Evolutionary conservation across 2,888 invertebrate genomes (phyloP), one percentile per base, ranked within the genome.

Genomic region (Heteromyza rotundicornis): DNA sequence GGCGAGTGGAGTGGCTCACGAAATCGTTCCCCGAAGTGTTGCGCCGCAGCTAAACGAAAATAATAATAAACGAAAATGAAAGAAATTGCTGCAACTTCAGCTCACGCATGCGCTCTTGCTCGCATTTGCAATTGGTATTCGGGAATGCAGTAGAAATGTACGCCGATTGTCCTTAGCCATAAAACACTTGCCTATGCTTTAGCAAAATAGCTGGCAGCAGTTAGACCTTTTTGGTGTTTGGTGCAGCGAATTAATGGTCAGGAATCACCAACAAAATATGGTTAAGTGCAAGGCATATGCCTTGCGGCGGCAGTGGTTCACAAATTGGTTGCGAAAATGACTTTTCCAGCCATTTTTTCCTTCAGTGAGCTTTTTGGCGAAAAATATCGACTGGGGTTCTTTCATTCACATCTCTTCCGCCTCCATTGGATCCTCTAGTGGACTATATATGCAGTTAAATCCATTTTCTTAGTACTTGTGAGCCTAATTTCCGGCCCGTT

Each of bases 21-120:
- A 27, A 52, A 52, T 52, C 7, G 27, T 24, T 52, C 24, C n/a
- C 52, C 27, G 52, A 52, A 52, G 32, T 24, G 50, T 40, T 40
- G 40, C 12, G n/a, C 8, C 27, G 27, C 5, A 27, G 27, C 10
- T 5, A 10, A 7, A 14, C 20, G 2, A 47, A 5, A 47, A 47
- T 3, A 47, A 19, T 20, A 3, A 5, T 14, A 17, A 47, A 47
- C 47, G 20, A 47, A 47, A 8, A 47, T 47, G 20, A 17, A 20
- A 47, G 14, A 2, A 19, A 20, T 7, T 19, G n/a, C 40, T 40
- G n/a, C n/a, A n/a, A n/a, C n/a, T n/a, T n/a, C n/a, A 7, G n/a
- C 40, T 7, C n/a, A 40, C 40, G 40, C 40, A 14, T 40, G 40
- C 40, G 12, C 40, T 12, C 40, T 14, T 40, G 40, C 16, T 8